Evolutionary conservation across 2,113 vertebrate genomes (phyloP).

Genomic region (Mesembrinibis cayennensis): DNA sequence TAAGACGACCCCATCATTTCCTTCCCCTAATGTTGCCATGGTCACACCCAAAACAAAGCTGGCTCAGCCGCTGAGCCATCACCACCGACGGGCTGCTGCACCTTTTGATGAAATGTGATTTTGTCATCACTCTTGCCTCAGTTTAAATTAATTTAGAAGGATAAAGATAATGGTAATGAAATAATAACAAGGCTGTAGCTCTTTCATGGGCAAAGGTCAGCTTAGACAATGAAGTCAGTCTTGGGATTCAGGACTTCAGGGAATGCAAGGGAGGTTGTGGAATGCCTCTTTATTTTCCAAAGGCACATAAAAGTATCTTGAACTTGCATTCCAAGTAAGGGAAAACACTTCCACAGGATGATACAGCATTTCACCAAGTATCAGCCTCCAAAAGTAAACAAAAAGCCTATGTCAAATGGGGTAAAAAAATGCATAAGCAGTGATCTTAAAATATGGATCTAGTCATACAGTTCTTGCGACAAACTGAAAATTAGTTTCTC

Average conservation of each 20-base stretch:
- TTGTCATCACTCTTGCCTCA: not conserved
- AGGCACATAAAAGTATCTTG: not conserved
- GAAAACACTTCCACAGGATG: not conserved
- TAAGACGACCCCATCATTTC: not conserved
- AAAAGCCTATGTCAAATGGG: not conserved
- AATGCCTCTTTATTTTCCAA: constrained; percentile 1
- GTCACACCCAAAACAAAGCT: constrained; percentile 35
- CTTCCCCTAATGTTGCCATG: constrained; percentile 36
- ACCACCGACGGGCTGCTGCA: not conserved
- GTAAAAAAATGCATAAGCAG: not conserved
- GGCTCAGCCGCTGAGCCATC: not conserved
- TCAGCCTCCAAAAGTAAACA: not conserved
- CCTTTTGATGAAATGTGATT: not conserved
- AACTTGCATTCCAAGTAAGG: constrained; percentile 7
- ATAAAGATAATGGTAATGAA: not conserved
- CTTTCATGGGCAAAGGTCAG: not conserved
- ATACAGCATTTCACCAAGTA: not conserved
- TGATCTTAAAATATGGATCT: not conserved
- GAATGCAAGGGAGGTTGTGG: not conserved
- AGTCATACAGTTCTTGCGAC: not conserved
- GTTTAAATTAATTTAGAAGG: not conserved
- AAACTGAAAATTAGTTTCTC: not conserved
- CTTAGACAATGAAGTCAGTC: not conserved
- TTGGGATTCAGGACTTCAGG: not conserved
- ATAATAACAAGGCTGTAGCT: not conserved